Conservation (phyloP, 2,797 vertebrate genomes). For the Gymnothorax javanicus region DNA sequence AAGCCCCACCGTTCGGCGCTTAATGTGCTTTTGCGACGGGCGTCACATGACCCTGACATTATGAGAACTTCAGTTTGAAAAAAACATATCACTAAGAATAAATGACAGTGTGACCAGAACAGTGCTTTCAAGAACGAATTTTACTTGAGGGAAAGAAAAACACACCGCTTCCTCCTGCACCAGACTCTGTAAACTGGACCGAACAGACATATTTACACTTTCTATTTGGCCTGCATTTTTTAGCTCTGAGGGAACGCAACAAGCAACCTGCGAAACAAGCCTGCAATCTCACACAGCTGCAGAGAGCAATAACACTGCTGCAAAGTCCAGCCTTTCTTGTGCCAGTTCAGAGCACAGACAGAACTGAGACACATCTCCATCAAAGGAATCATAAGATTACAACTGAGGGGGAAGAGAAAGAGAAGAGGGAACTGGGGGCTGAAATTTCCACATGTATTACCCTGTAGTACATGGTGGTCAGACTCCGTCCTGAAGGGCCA, state of each 20-base stretch:
- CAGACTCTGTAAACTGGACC: constrained; percentile 29
- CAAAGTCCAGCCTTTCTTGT: neutral
- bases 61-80: constrained; percentile 1
- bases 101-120: constrained; percentile 3
- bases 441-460: too few relatives aligned
- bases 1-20: neutral
- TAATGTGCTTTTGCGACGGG: neutral
- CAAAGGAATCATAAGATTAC: constrained; percentile 9
- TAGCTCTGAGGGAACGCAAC: constrained; percentile 16
- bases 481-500: too few relatives aligned
- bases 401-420: too few relatives aligned
- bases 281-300: neutral
- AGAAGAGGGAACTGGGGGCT: too few relatives aligned
- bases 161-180: constrained; percentile 10
- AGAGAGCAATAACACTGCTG: neutral
- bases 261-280: neutral
- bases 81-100: constrained; percentile 14
- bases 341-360: neutral
- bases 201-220: constrained; percentile 25
- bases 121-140: constrained; percentile 7
- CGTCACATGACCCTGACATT: neutral
- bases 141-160: neutral
- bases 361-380: constrained; percentile 34
- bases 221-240: constrained; percentile 6
- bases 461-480: too few relatives aligned